phyloP scores from a whole-genome alignment of 2,113 vertebrate species.

The Numida meleagris region DNA sequence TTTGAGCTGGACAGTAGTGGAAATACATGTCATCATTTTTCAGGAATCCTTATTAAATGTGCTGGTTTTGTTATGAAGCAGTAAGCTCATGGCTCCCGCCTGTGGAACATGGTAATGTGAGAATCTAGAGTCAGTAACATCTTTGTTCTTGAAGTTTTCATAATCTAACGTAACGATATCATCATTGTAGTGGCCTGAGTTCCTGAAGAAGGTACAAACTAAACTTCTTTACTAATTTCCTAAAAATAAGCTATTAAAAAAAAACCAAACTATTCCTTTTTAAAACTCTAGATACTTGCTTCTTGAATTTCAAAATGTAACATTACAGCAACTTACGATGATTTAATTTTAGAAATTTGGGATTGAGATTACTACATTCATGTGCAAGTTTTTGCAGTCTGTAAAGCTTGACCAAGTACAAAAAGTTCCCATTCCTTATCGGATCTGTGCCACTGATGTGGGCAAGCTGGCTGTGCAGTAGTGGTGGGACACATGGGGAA shows the following conservation, averaged over 20 bases:
- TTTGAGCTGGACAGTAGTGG: not conserved
- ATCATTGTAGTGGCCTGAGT: not conserved
- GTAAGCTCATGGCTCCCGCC: not conserved
- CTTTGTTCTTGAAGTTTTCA: not conserved
- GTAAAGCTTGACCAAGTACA: not conserved
- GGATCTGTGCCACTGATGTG: not conserved
- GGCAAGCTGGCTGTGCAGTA: not conserved
- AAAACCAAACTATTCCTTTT: not conserved
- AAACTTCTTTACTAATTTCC: not conserved
- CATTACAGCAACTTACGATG: not conserved
- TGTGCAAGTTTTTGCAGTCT: not conserved
- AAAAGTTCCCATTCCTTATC: not conserved
- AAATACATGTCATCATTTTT: not conserved
- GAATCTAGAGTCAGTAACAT: not conserved
- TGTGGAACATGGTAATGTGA: not conserved
- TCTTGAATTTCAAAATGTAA: not conserved
- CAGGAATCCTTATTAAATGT: not conserved
- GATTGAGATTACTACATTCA: not conserved
- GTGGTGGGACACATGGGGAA: fast-evolving
- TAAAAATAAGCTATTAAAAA: not conserved
- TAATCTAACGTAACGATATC: not conserved
- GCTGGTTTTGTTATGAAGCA: not conserved
- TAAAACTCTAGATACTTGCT: not conserved
- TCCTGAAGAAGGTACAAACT: not conserved
- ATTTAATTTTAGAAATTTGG: not conserved